A percentile compares a stretch with the other conserved stretches of the same genome.
phyloP scores from a whole-genome alignment of 2,113 vertebrate genomes.

The Maccullochella peelii region DNA sequence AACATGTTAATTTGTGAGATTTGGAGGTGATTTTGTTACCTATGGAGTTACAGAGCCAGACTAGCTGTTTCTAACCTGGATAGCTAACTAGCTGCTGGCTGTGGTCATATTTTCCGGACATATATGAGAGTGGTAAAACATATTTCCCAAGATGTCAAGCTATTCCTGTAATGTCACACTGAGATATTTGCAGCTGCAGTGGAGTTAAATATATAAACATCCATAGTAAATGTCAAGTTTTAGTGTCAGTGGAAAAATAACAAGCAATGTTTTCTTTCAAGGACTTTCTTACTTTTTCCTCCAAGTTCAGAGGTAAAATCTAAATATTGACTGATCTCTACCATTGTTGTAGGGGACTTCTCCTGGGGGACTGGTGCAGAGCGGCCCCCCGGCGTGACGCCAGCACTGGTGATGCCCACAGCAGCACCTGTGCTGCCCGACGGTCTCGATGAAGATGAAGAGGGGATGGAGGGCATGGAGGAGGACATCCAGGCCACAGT shows the following conservation, averaged over 20 bases:
- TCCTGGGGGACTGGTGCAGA: slow-evolving; percentile 88
- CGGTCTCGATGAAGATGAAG: slow-evolving; percentile 78
- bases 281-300: not conserved
- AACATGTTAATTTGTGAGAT: not conserved
- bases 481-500: slow-evolving; percentile 87
- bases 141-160: not conserved
- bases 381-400: slow-evolving; percentile 56
- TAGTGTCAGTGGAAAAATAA: not conserved
- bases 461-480: slow-evolving; percentile 74
- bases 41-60: not conserved
- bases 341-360: slow-evolving; percentile 85
- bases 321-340: not conserved
- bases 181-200: not conserved
- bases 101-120: not conserved
- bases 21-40: not conserved
- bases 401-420: slow-evolving; percentile 34
- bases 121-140: not conserved
- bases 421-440: accelerated
- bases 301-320: not conserved
- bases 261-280: not conserved
- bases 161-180: not conserved
- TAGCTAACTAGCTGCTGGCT: not conserved
- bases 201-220: not conserved
- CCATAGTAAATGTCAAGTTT: not conserved
- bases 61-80: not conserved